phyloP scores from a whole-genome alignment of 2,113 vertebrate genomes.

The Rhabdornis inornatus region DNA sequence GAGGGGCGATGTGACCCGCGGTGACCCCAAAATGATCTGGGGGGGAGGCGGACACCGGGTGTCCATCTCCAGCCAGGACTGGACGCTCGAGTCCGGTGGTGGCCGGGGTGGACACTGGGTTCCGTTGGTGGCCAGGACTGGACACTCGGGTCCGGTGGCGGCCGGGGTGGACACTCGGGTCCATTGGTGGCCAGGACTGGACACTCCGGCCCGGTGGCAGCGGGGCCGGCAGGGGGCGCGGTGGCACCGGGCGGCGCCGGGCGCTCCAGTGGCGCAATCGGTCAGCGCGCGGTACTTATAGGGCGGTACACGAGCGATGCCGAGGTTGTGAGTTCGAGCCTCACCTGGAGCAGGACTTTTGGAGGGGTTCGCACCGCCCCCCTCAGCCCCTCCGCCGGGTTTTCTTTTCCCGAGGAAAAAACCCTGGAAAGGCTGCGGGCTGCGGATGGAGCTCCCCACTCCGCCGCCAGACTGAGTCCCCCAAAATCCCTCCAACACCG shows the following conservation, averaged over 20 bases:
- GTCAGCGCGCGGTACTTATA: conserved; percentile 99
- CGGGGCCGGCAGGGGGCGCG: not conserved
- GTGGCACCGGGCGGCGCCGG: not conserved
- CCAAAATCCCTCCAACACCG: not conserved
- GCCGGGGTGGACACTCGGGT: too few relatives aligned
- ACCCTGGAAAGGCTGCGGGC: not conserved
- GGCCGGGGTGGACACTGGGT: too few relatives aligned
- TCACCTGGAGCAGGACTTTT: conserved; percentile 95
- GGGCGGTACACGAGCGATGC: conserved; percentile 86
- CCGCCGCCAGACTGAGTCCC: too few relatives aligned
- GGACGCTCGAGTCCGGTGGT: too few relatives aligned
- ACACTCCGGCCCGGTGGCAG: too few relatives aligned
- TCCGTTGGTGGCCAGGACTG: too few relatives aligned
- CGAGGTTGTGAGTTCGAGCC: conserved; percentile 99
- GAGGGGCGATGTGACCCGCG: not conserved
- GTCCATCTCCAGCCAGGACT: too few relatives aligned
- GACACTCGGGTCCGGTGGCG: too few relatives aligned
- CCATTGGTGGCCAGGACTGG: too few relatives aligned
- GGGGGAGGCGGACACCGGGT: not conserved
- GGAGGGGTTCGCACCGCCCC: accelerated
- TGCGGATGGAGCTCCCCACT: not conserved
- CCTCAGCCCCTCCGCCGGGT: accelerated
- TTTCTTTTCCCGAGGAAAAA: not conserved
- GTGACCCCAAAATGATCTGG: not conserved
- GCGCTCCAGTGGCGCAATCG: conserved; percentile 99